Evolutionary conservation across 2,888 invertebrate species (phyloP), one percentile per base, ranked within the genome.

Genomic region (Melinaea marsaeus): DNA sequence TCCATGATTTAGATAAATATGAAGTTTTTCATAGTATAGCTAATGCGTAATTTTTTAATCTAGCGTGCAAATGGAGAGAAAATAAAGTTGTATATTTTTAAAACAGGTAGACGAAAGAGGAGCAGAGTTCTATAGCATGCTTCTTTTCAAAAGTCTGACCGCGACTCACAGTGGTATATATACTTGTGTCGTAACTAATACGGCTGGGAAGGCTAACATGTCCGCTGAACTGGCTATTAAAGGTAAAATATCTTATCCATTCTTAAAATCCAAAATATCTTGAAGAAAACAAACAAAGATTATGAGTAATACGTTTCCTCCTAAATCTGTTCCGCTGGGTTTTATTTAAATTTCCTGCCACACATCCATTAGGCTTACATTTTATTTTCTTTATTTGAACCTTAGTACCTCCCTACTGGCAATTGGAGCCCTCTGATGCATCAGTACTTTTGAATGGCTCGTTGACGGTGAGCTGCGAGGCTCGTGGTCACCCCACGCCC

Each of bases 351-450:
- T 22, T 48, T 22, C 22, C 9, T 1, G 6, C 2, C 1, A 51
- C 11, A 5, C 32, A 32, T 32, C 22, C 32, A 0, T 7, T 9
- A 22, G 22, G 5, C n/a, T 32, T 45, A n/a, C 48, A 54, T 32
- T 62, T 55, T 51, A 51, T 51, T n/a, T 7, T 13, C 13, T 13
- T 32, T 3, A 59, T 33, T 64, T 70, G 55, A 57, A 64, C 75
- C 78, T 63, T 78, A 96, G 96, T 95, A 73, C 95, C 96, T 58
- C 95, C 95, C 65, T 94, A 94, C 75, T 95, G 95, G 94, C 92
- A 94, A 75, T 91, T 94, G 63, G 95, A 95, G 79, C 95, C 95
- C 5, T 91, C 93, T 73, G 95, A 96, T 79, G 92, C 93, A 58
- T 93, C 94, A 63, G 94, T 95, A 57, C 91, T 95, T 72, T 91